Conservation (phyloP, 2,888 invertebrate species). For the Hemistola chrysoprasaria region DNA sequence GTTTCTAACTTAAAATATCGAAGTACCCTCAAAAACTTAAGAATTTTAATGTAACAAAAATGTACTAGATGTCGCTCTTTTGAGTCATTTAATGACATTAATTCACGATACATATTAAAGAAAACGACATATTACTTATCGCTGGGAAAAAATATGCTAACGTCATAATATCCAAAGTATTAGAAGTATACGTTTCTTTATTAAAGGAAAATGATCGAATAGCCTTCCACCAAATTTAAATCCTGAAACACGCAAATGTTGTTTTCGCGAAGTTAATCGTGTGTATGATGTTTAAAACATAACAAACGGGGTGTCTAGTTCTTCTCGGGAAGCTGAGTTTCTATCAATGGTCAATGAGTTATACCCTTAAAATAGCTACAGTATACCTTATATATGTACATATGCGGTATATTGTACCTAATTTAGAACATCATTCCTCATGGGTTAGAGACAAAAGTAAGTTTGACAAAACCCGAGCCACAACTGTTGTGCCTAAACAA, state of each 20-base stretch:
- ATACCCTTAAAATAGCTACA: no score
- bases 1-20: neutral
- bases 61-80: no score
- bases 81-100: no score
- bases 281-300: slow-evolving; percentile 7
- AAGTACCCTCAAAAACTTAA: slow-evolving; percentile 11
- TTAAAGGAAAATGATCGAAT: no score
- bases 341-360: no score
- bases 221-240: neutral
- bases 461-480: slow-evolving; percentile 37
- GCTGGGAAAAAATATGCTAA: neutral
- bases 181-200: no score
- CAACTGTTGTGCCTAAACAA: slow-evolving; percentile 40
- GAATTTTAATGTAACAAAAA: no score
- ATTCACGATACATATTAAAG: no score
- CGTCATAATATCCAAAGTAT: neutral
- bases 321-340: slow-evolving; percentile 61
- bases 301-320: slow-evolving; percentile 53
- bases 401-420: no score
- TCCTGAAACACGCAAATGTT: slow-evolving; percentile 42
- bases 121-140: no score
- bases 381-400: no score
- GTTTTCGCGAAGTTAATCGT: slow-evolving; percentile 19
- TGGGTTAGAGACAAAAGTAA: slow-evolving; percentile 37
- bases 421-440: no score